These are phyloP conservation scores for Idaea biselata DNA, from an alignment of 2,888 invertebrate species.

Conservation along the genomic window DNA sequence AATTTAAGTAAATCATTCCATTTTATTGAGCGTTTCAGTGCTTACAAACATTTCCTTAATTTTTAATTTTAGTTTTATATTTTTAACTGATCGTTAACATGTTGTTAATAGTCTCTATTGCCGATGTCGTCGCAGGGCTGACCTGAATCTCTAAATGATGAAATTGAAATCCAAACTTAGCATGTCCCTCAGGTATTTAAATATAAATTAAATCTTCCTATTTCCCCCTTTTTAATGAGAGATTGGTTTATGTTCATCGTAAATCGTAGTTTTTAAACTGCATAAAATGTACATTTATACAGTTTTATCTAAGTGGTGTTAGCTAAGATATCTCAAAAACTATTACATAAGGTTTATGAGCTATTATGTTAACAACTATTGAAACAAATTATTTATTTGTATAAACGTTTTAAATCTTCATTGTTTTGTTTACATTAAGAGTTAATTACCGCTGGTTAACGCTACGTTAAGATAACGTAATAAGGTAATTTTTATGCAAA, in stretches of 20 bases:
- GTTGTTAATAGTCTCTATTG: conserved; percentile 68
- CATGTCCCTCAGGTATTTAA: conserved; percentile 41
- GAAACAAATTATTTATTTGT: conserved; percentile 18
- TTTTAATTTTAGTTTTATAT: conserved; percentile 41
- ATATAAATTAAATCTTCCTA: conserved; percentile 53
- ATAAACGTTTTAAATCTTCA: conserved; percentile 16
- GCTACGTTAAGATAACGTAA: neutral
- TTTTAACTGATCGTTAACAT: conserved; percentile 60
- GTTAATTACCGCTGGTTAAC: conserved; percentile 23
- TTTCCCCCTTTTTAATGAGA: conserved; percentile 47
- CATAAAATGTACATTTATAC: conserved; percentile 37
- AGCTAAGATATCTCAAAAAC: conserved; percentile 13
- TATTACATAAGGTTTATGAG: conserved; percentile 20
- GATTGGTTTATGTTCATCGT: conserved; percentile 50
- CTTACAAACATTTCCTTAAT: neutral
- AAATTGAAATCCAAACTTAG: conserved; percentile 47
- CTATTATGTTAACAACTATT: conserved; percentile 18
- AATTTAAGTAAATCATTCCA: neutral
- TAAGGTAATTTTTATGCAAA: neutral
- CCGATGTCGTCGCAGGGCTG: conserved; percentile 44
- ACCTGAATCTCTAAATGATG: conserved; percentile 56
- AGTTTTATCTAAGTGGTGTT: conserved; percentile 20
- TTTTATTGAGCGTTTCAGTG: neutral
- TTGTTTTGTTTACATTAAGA: conserved; percentile 26
- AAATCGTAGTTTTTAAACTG: conserved; percentile 38